Percentiles rank a stretch among this genome's conserved stretches.
Conservation (phyloP, 2,888 invertebrate species). For the Muscina levida region DNA sequence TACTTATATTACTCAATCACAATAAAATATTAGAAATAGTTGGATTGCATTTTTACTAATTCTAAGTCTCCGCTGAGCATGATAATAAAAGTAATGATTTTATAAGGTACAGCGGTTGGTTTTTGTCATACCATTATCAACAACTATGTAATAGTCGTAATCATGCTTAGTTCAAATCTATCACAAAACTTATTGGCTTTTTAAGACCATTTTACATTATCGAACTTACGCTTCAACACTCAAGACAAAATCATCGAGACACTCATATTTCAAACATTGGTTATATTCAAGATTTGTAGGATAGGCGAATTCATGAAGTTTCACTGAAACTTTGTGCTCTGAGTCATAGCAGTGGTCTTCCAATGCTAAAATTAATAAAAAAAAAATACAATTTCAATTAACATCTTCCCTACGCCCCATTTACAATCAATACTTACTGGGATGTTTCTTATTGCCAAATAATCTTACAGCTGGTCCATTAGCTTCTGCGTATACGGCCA, state of each 20-base stretch:
- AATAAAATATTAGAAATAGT: too few relatives aligned
- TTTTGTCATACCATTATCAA: too few relatives aligned
- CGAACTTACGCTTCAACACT: background rate
- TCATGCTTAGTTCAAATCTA: too few relatives aligned
- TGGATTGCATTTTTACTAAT: too few relatives aligned
- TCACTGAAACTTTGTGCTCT: constrained; percentile 66
- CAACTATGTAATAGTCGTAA: too few relatives aligned
- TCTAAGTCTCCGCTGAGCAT: too few relatives aligned
- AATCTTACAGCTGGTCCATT: background rate
- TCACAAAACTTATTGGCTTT: too few relatives aligned
- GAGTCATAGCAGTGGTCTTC: constrained; percentile 69
- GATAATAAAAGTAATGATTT: too few relatives aligned
- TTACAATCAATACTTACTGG: constrained; percentile 8
- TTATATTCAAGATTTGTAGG: background rate
- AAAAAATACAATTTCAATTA: background rate
- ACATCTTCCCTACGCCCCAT: background rate
- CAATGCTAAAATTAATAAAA: constrained; percentile 52
- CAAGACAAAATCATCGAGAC: background rate
- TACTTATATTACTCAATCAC: too few relatives aligned
- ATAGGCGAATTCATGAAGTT: background rate
- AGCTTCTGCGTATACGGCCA: background rate
- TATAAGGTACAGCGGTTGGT: too few relatives aligned
- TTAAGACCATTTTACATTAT: too few relatives aligned
- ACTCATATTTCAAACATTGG: background rate
- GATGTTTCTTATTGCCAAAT: constrained; percentile 11